Evolutionary conservation across 2,888 invertebrate genomes (phyloP).

Genomic region (Aradus depressus): DNA sequence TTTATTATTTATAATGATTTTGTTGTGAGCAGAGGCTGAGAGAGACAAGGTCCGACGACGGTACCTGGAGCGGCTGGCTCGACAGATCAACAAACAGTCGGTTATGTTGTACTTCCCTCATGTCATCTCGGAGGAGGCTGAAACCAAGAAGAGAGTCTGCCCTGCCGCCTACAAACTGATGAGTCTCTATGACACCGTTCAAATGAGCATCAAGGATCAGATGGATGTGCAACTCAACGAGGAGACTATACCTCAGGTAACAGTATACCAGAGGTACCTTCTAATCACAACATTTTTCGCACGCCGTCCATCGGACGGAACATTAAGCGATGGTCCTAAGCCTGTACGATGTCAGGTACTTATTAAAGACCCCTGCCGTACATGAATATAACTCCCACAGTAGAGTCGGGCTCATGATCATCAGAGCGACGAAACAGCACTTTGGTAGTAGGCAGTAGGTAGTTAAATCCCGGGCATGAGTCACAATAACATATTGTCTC

Average conservation of each 20-base stretch:
- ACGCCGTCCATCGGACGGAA: no score
- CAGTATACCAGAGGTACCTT: background rate
- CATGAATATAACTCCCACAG: no score
- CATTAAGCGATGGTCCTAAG: no score
- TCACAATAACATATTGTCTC: no score
- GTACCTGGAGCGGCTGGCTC: conserved; percentile 28
- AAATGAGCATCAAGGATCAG: conserved; percentile 42
- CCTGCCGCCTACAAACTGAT: conserved; percentile 30
- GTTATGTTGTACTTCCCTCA: conserved; percentile 32
- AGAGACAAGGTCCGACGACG: conserved; percentile 27
- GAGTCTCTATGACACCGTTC: conserved; percentile 38
- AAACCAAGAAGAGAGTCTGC: conserved; percentile 25
- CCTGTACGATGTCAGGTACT: no score
- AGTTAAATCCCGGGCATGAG: no score
- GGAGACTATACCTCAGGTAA: conserved; percentile 30
- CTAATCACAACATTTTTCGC: no score
- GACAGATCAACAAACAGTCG: conserved; percentile 27
- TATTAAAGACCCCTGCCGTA: no score
- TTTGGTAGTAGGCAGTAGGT: no score
- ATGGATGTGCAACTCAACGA: conserved; percentile 36
- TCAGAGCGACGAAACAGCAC: no score
- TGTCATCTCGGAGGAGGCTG: conserved; percentile 24
- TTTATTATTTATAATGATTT: no score
- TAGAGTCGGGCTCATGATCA: no score
- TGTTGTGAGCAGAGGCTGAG: conserved; percentile 26